Evolutionary conservation across 2,888 invertebrate genomes (phyloP).

Genomic region (Macrosiphum euphorbiae): DNA sequence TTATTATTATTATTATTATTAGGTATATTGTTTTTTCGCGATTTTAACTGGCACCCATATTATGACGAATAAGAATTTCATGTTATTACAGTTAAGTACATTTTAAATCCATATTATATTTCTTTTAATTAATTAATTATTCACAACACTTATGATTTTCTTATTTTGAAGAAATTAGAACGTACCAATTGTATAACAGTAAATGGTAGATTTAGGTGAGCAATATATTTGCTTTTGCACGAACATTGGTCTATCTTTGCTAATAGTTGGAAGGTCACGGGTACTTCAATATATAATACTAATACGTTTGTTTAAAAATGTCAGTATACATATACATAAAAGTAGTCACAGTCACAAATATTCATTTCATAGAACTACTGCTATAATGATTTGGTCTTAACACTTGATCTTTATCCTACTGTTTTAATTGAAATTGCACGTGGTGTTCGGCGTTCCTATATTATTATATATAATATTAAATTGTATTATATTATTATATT

Average conservation of each 20-base stretch:
- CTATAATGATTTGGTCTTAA: background rate
- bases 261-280: background rate
- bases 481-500: background rate
- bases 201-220: background rate
- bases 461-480: background rate
- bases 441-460: too few species aligned
- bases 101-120: background rate
- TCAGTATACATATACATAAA: background rate
- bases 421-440: background rate
- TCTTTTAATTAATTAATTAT: background rate
- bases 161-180: background rate
- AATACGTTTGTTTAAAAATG: background rate
- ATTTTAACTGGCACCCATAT: too few species aligned
- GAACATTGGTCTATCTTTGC: background rate
- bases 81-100: background rate
- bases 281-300: background rate
- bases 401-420: background rate
- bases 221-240: background rate
- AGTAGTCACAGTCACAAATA: background rate
- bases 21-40: background rate
- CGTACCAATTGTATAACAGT: background rate
- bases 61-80: background rate
- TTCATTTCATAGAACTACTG: background rate
- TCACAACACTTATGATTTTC: constrained; percentile 8
- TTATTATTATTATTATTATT: background rate